Evolutionary conservation across 1,140 invertebrate genomes (phyloP).

Genomic region (Lutraria rhynchaena): DNA sequence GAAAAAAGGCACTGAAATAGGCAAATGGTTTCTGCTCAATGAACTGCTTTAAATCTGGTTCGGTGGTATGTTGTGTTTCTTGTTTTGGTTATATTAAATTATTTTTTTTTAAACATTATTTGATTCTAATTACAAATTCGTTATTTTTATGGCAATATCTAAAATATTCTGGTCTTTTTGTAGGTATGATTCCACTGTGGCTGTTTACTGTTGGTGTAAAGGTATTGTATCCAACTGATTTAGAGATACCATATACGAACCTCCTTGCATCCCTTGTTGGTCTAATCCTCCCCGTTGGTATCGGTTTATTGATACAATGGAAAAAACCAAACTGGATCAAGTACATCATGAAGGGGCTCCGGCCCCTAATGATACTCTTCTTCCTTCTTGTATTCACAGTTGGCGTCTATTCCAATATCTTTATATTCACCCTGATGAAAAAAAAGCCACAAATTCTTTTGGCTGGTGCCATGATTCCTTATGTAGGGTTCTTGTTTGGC

Average conservation of each 20-base stretch:
- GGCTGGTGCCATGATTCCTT: conserved; percentile 92
- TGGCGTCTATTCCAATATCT: conserved; percentile 94
- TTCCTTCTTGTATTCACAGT: conserved; percentile 96
- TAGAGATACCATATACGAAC: conserved; percentile 90
- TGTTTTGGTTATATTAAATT: too few relatives aligned
- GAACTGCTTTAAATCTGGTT: too few relatives aligned
- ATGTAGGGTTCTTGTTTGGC: conserved; percentile 92
- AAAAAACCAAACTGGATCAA: conserved; percentile 84
- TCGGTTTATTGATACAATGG: conserved; percentile 87
- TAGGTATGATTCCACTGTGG: conserved; percentile 97
- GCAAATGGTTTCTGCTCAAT: too few relatives aligned
- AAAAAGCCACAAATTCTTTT: conserved; percentile 84
- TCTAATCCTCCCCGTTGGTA: conserved; percentile 90
- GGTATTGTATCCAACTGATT: conserved; percentile 85
- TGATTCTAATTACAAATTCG: too few relatives aligned
- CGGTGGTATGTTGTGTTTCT: too few relatives aligned
- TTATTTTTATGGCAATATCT: background rate
- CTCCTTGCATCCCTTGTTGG: conserved; percentile 90
- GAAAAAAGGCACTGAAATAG: too few relatives aligned
- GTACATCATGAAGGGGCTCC: conserved; percentile 67
- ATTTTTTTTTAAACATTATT: too few relatives aligned
- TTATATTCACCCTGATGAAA: conserved; percentile 92
- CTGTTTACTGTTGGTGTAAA: conserved; percentile 91
- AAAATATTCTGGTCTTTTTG: conserved; percentile 70
- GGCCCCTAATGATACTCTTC: conserved; percentile 90